A percentile compares a stretch with the other conserved stretches of the same genome.
Evolutionary conservation across 1,140 invertebrate species (phyloP).

Genomic region (Trichoplusia ni): DNA sequence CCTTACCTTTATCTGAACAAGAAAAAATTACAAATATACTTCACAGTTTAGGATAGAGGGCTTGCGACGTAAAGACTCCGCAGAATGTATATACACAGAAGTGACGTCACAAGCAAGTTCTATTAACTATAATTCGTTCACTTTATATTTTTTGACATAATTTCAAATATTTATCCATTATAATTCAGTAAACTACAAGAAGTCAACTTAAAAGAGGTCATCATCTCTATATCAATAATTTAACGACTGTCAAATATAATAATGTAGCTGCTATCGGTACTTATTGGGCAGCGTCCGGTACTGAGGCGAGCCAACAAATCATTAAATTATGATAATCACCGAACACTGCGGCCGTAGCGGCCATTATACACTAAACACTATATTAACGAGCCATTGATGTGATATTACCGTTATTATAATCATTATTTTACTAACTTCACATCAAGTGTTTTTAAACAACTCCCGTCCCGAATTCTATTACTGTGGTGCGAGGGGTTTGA

Average conservation of each 20-base stretch:
- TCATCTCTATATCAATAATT: background rate
- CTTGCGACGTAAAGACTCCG: too few relatives aligned
- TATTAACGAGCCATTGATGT: constrained; percentile 39
- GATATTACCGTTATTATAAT: constrained; percentile 27
- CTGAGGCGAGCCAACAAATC: constrained; percentile 53
- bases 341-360: background rate
- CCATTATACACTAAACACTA: constrained; percentile 42
- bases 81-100: too few relatives aligned
- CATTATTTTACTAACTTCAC: background rate
- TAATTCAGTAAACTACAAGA: too few relatives aligned
- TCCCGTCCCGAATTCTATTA: background rate
- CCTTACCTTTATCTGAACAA: too few relatives aligned
- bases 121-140: too few relatives aligned
- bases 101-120: too few relatives aligned
- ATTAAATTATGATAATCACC: constrained; percentile 60
- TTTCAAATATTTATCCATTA: too few relatives aligned
- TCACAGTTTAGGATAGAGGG: too few relatives aligned
- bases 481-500: background rate
- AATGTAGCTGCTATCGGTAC: constrained; percentile 40
- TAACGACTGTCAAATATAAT: too few relatives aligned
- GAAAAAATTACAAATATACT: too few relatives aligned
- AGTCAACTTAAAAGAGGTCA: background rate
- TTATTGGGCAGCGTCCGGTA: constrained; percentile 50
- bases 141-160: too few relatives aligned
- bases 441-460: background rate